Conservation (phyloP, 2,888 invertebrate genomes). For the Sylvicola cinctus region DNA sequence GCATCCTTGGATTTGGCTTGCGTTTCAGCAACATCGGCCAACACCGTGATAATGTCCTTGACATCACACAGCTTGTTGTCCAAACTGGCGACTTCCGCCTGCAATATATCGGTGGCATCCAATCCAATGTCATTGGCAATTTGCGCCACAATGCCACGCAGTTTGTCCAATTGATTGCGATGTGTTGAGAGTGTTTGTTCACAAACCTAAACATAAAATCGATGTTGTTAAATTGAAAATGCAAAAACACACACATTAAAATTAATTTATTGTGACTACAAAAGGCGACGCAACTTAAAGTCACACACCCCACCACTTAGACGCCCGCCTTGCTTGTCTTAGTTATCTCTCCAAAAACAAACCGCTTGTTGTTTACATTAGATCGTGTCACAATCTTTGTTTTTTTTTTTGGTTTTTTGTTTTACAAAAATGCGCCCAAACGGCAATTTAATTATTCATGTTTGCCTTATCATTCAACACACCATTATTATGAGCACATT, state of each 20-base stretch:
- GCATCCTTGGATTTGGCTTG: slow-evolving; percentile 26
- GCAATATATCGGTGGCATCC: slow-evolving; percentile 45
- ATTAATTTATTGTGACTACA: too few relatives aligned
- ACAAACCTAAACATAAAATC: slow-evolving; percentile 37
- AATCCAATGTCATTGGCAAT: slow-evolving; percentile 62
- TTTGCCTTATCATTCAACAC: too few relatives aligned
- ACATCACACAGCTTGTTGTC: slow-evolving; percentile 56
- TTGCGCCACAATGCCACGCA: slow-evolving; percentile 52
- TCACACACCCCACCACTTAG: too few relatives aligned
- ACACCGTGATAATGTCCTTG: slow-evolving; percentile 45
- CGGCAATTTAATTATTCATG: too few relatives aligned
- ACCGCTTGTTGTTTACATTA: too few relatives aligned
- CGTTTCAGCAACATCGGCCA: slow-evolving; percentile 59
- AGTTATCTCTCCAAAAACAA: too few relatives aligned
- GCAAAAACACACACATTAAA: neutral
- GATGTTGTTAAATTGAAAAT: slow-evolving; percentile 3
- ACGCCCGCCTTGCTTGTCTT: too few relatives aligned
- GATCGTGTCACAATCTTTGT: too few relatives aligned
- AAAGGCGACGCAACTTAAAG: too few relatives aligned
- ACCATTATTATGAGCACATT: too few relatives aligned
- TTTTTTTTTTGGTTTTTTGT: too few relatives aligned
- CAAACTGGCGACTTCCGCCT: slow-evolving; percentile 56
- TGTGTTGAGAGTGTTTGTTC: slow-evolving; percentile 52
- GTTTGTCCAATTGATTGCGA: slow-evolving; percentile 42
- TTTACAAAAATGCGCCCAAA: too few relatives aligned